A percentile compares a stretch with the other conserved stretches of the same genome.
Evolutionary conservation across 2,797 vertebrate genomes (phyloP).

Genomic region (Euphonia xanthogaster): DNA sequence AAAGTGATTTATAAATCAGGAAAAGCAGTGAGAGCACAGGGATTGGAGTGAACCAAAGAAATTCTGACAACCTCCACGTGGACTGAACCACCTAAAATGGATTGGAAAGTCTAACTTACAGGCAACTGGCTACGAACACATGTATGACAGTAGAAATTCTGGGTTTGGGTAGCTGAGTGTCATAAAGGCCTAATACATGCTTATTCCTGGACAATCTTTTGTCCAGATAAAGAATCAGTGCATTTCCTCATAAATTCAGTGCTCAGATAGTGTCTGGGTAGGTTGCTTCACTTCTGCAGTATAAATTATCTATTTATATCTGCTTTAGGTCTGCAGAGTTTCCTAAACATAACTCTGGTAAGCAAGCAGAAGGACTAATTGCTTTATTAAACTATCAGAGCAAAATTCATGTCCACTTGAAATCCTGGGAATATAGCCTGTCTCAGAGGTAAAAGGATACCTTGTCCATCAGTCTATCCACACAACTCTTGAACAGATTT

Average conservation of each 20-base stretch:
- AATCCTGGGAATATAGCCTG: constrained; percentile 41
- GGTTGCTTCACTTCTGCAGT: neutral
- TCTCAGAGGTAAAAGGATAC: constrained; percentile 50
- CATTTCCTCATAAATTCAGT: constrained; percentile 38
- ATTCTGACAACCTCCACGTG: neutral
- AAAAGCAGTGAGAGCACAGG: neutral
- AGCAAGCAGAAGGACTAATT: constrained; percentile 32
- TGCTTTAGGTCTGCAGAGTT: neutral
- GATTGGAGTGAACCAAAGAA: neutral
- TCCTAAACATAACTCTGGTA: constrained; percentile 49
- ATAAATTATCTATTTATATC: neutral
- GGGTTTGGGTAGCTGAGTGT: neutral
- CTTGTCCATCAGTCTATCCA: constrained; percentile 33
- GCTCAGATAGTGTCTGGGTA: constrained; percentile 12
- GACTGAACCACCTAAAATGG: neutral
- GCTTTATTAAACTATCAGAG: constrained; percentile 54
- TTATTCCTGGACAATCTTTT: constrained; percentile 44
- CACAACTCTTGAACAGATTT: neutral
- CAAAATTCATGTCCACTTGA: constrained; percentile 54
- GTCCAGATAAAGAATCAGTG: constrained; percentile 48
- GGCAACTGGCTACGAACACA: neutral
- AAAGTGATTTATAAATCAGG: neutral
- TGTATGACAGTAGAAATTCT: neutral
- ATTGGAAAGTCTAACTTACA: neutral
- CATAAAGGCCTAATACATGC: constrained; percentile 22